Evolutionary conservation across 2,113 vertebrate species (phyloP), one percentile per base, ranked within the genome.

Genomic region (Manacus vitellinus): DNA sequence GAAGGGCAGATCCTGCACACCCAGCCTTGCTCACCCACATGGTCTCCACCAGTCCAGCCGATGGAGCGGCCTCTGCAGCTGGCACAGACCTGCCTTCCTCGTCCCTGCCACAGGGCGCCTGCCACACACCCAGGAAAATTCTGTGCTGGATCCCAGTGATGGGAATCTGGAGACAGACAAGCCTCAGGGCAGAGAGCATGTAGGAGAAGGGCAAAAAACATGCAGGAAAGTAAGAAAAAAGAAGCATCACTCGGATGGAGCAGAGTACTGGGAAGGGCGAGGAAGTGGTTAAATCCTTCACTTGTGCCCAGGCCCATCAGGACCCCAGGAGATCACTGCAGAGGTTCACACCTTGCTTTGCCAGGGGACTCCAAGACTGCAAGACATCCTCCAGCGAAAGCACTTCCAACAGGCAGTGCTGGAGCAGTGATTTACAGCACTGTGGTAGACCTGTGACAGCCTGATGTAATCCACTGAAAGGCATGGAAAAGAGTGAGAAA

Each of bases 1-100:
- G 88, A 97, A 92, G 76, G 94, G 85, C 88, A 95, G 85, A 46
- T 47, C 88, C 73, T 71, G 58, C 78, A 79, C 80, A 71, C 41
- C 67, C 89, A 67, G 49, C 80, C 88, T 43, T 41, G 39, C 46
- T 49, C 46, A 44, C 44, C 68, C 5, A 3, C 12, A 1, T 41
- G n/a, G 25, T 30, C n/a, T 82, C 55, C 81, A 27, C 37, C 25
- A 8, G 23, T 12, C 74, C 74, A 41, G 47, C 41, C 8, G 3
- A 28, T 1, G 5, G 46, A 81, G 62, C 25, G 18, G 67, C 41
- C 76, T 33, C n/a, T 28, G 44, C 66, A 46, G 78, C 58, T 73
- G 66, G 43, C 77, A 85, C 49, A 84, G 67, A 58, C 44, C 33
- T 46, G 31, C 58, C 37, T 67, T 66, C 43, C 70, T 70, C 1